Percentiles rank a stretch among this genome's conserved stretches.
Conservation (phyloP, 2,113 vertebrate genomes). For the Chrysemys picta region DNA sequence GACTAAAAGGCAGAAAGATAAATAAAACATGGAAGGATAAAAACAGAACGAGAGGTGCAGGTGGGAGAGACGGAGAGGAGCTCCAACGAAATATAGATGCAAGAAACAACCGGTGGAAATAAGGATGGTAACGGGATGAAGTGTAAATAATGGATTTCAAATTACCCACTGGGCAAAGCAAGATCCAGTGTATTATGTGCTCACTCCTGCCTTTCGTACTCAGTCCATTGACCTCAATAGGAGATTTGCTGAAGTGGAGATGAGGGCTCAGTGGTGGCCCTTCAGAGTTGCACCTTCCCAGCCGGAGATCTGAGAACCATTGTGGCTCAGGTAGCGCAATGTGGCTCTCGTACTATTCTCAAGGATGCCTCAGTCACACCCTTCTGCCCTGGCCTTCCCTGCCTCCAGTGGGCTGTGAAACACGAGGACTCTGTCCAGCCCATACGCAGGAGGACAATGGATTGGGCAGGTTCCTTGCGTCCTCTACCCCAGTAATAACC, state of each 20-base stretch:
- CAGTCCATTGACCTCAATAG: neutral
- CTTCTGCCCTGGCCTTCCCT: neutral
- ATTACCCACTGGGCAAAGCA: neutral
- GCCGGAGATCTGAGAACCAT: neutral
- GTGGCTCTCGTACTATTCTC: neutral
- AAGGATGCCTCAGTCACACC: neutral
- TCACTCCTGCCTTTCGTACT: neutral
- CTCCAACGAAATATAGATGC: neutral
- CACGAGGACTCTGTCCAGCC: neutral
- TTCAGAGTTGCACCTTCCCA: neutral
- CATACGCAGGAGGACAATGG: neutral
- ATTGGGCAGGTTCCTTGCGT: neutral
- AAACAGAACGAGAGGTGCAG: neutral
- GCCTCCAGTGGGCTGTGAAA: neutral
- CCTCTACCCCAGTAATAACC: neutral
- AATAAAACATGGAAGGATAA: neutral
- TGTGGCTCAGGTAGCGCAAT: neutral
- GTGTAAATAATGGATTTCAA: neutral
- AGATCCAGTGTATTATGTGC: neutral
- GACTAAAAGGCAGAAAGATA: neutral
- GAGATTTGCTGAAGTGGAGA: neutral
- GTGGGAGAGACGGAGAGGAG: neutral
- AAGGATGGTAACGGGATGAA: neutral
- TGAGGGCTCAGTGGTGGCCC: neutral
- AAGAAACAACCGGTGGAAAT: neutral